Evolutionary conservation across 1,140 invertebrate genomes (phyloP).

Genomic region (Ooceraea biroi): DNA sequence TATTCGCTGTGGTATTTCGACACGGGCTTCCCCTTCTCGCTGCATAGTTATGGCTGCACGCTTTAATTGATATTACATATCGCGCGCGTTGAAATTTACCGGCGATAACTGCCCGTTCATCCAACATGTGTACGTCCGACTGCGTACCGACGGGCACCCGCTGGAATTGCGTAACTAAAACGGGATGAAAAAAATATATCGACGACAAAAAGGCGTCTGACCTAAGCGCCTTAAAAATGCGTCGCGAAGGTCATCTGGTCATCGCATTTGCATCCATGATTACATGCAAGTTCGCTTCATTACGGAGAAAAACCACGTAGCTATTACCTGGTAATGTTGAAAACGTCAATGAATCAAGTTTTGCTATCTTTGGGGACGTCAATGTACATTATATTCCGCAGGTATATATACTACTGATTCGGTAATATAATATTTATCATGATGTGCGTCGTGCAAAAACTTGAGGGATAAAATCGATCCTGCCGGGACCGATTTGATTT

Average conservation of each 20-base stretch:
- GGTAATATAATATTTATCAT: background rate
- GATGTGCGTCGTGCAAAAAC: constrained; percentile 4
- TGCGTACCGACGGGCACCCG: constrained; percentile 27
- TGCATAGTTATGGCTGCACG: constrained; percentile 73
- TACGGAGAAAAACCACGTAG: no score
- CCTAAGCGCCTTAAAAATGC: background rate
- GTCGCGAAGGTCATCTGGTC: background rate
- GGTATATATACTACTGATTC: background rate
- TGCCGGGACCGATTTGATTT: constrained; percentile 17
- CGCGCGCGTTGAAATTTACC: constrained; percentile 70
- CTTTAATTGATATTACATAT: constrained; percentile 75
- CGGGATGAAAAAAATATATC: constrained; percentile 9
- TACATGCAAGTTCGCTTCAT: no score
- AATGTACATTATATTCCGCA: background rate
- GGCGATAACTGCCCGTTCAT: constrained; percentile 69
- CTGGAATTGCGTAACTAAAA: constrained; percentile 54
- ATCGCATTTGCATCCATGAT: background rate
- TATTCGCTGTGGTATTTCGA: constrained; percentile 67
- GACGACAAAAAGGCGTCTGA: background rate
- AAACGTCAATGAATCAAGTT: background rate
- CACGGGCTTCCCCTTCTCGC: constrained; percentile 61
- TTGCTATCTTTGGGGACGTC: background rate
- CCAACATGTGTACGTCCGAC: constrained; percentile 50
- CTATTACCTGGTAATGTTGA: background rate
- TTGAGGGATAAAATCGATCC: background rate